Percentiles rank a stretch among this genome's conserved stretches.
phyloP scores from a whole-genome alignment of 2,797 vertebrate genomes.

The Heteromormyrus szaboi region DNA sequence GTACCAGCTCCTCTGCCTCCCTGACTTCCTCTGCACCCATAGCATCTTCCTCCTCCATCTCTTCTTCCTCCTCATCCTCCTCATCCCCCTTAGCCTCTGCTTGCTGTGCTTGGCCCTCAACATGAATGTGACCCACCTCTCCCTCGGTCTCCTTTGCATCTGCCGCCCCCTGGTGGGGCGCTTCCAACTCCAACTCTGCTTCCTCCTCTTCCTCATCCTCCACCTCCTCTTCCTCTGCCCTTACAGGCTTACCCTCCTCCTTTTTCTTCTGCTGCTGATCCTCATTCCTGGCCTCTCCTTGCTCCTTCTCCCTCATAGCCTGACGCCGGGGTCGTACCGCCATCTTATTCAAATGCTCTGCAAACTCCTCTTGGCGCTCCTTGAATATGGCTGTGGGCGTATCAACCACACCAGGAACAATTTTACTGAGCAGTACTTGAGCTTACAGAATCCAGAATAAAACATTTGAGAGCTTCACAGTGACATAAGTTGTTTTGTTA shows the following conservation, averaged over 20 bases:
- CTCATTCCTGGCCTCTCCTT: conserved; percentile 73
- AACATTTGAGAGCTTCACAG: background rate
- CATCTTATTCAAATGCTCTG: conserved; percentile 98
- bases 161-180: conserved; percentile 84
- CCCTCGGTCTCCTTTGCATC: conserved; percentile 78
- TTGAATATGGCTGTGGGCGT: conserved; percentile 78
- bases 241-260: conserved; percentile 94
- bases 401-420: background rate
- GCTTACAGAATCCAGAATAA: background rate
- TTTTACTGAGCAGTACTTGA: background rate
- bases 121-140: conserved; percentile 71
- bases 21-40: background rate
- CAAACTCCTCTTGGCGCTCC: conserved; percentile 87
- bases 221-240: conserved; percentile 81
- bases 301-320: conserved; percentile 79
- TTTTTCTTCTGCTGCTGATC: conserved; percentile 52
- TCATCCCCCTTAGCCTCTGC: background rate
- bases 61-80: conserved; percentile 32
- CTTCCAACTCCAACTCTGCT: conserved; percentile 56
- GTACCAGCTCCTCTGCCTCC: conserved; percentile 9
- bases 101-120: conserved; percentile 39
- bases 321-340: conserved; percentile 94
- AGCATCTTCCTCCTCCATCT: conserved; percentile 3
- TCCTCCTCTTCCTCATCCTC: conserved; percentile 50
- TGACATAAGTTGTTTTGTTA: background rate